These are phyloP conservation scores for Brachionus sp. DNA, from an alignment of 1,140 invertebrate species.

Conservation along the genomic window DNA sequence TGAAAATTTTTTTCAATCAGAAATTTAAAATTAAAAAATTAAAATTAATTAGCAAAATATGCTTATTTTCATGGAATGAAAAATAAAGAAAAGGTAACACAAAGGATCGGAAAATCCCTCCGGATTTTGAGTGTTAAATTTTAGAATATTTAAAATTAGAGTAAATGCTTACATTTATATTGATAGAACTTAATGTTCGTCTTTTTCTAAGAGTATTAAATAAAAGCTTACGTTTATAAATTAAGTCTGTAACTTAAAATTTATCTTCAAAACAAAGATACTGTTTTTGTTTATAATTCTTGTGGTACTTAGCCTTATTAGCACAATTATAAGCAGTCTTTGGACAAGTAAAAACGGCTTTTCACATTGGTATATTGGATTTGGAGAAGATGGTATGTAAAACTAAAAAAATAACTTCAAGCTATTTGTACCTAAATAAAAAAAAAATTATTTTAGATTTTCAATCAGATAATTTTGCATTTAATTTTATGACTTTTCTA, in stretches of 20 bases:
- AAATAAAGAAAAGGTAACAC: too few relatives aligned
- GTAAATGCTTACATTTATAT: too few relatives aligned
- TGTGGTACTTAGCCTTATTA: conserved; percentile 80
- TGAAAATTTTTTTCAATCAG: too few relatives aligned
- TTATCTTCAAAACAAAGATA: conserved; percentile 63
- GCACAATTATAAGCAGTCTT: conserved; percentile 77
- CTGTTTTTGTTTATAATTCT: conserved; percentile 88
- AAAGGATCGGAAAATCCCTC: too few relatives aligned
- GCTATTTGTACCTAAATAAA: background rate
- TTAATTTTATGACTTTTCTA: conserved; percentile 77
- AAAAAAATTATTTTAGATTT: background rate
- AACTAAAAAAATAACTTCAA: background rate
- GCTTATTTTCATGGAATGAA: too few relatives aligned
- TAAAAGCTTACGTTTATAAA: too few relatives aligned
- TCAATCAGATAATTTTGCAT: background rate
- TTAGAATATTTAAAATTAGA: too few relatives aligned
- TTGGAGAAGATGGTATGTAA: conserved; percentile 51
- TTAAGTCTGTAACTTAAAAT: background rate
- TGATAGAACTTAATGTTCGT: too few relatives aligned
- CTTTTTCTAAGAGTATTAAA: too few relatives aligned
- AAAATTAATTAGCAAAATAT: too few relatives aligned
- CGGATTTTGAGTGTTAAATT: too few relatives aligned
- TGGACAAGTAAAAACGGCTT: conserved; percentile 67
- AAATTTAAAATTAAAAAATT: too few relatives aligned
- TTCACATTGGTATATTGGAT: conserved; percentile 78